Conservation (phyloP, 2,113 vertebrate species). For the Setophaga petechia region DNA sequence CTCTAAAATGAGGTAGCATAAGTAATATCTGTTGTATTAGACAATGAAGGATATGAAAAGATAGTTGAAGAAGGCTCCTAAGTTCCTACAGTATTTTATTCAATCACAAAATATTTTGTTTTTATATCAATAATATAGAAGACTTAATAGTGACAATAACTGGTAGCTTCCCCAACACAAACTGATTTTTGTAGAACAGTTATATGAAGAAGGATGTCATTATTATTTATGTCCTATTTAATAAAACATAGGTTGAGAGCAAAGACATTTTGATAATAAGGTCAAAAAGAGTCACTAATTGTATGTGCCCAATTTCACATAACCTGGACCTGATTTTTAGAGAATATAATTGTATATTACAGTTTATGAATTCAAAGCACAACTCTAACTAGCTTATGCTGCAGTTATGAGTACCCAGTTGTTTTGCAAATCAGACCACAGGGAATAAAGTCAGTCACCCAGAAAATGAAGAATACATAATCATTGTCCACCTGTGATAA, state of each 20-base stretch:
- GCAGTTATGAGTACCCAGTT: background rate
- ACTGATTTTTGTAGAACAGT: background rate
- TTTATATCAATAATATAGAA: background rate
- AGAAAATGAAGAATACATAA: conserved; percentile 34
- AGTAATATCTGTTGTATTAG: background rate
- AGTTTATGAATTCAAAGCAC: background rate
- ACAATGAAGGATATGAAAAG: background rate
- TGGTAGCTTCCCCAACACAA: background rate
- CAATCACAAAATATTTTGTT: background rate
- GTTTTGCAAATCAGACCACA: background rate
- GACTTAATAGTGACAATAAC: background rate
- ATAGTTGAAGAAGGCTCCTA: background rate
- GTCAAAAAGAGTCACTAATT: conserved; percentile 14
- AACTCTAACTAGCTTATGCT: background rate
- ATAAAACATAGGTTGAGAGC: background rate
- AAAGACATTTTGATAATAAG: background rate
- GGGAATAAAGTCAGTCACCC: conserved; percentile 14
- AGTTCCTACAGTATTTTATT: background rate
- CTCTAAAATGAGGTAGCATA: background rate
- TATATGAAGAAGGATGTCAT: background rate
- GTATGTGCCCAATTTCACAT: background rate
- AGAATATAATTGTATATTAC: background rate
- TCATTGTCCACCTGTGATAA: background rate
- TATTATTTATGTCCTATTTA: background rate
- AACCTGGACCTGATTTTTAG: background rate